These are phyloP conservation scores for Plebejus anna DNA, from an alignment of 2,888 invertebrate species.

Conservation along the genomic window DNA sequence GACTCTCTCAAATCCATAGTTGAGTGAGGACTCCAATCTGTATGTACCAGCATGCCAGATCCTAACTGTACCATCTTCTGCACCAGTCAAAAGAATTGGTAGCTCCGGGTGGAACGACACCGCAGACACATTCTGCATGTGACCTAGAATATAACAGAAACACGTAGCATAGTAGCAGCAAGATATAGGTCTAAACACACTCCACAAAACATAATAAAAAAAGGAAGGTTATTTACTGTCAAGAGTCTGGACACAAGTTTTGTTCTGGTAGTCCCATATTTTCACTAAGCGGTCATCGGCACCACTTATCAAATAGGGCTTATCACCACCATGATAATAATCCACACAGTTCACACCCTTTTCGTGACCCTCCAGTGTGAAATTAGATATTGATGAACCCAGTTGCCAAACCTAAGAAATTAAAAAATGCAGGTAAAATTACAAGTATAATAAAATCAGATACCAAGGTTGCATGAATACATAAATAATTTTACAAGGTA, in stretches of 20 bases:
- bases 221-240: constrained; percentile 77
- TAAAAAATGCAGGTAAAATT: background rate
- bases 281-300: constrained; percentile 98
- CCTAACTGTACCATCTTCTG: constrained; percentile 98
- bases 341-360: constrained; percentile 99
- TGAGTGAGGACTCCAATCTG: constrained; percentile 95
- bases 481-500: background rate
- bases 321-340: constrained; percentile 99
- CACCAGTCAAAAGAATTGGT: constrained; percentile 97
- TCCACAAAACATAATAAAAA: background rate
- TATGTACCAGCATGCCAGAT: constrained; percentile 99
- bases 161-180: background rate
- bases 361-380: constrained; percentile 98
- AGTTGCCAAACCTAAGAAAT: constrained; percentile 93
- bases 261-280: constrained; percentile 99
- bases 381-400: constrained; percentile 97
- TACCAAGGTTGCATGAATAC: background rate
- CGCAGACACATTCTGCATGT: constrained; percentile 96
- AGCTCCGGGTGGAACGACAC: constrained; percentile 99
- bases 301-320: constrained; percentile 98
- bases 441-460: background rate
- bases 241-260: constrained; percentile 98
- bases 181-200: background rate
- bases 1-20: constrained; percentile 98
- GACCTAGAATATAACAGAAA: constrained; percentile 77